Percentiles rank a stretch among this genome's conserved stretches.
Evolutionary conservation across 2,797 vertebrate species (phyloP).

Genomic region (Hyperoplus immaculatus): DNA sequence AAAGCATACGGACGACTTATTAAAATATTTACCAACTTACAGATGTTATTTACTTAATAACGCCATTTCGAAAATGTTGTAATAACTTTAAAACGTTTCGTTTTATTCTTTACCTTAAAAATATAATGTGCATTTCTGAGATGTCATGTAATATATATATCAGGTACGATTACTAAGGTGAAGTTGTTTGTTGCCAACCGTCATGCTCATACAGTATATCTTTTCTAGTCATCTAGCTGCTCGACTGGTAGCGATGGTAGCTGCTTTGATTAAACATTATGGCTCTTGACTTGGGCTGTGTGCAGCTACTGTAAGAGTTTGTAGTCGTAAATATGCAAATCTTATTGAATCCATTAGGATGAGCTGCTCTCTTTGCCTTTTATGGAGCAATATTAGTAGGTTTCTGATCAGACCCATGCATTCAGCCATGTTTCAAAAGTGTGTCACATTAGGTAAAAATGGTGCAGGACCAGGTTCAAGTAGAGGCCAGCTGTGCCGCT

Average conservation of each 20-base stretch:
- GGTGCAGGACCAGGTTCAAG: constrained; percentile 56
- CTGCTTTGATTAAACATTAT: constrained; percentile 29
- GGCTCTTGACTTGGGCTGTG: constrained; percentile 17
- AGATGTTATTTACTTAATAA: constrained; percentile 20
- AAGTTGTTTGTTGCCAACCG: constrained; percentile 4
- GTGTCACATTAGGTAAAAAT: constrained; percentile 24
- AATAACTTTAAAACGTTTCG: neutral
- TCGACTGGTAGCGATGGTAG: constrained; percentile 4
- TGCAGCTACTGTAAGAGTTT: constrained; percentile 9
- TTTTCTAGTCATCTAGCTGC: neutral
- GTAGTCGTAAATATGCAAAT: constrained; percentile 35
- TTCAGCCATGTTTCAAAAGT: constrained; percentile 2
- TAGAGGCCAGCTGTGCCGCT: constrained; percentile 44
- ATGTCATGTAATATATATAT: neutral
- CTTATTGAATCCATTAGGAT: constrained; percentile 21
- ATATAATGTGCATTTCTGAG: neutral
- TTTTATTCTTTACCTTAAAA: neutral
- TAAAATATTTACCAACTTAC: constrained; percentile 30
- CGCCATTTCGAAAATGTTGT: neutral
- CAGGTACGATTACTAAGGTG: neutral
- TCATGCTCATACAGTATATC: neutral
- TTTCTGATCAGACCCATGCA: neutral
- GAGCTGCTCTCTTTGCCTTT: constrained; percentile 26
- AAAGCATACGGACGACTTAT: constrained; percentile 21
- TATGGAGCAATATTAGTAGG: constrained; percentile 28